These are phyloP conservation scores for Drosophila sproati DNA, from an alignment of 1,140 invertebrate genomes.

Conservation along the genomic window DNA sequence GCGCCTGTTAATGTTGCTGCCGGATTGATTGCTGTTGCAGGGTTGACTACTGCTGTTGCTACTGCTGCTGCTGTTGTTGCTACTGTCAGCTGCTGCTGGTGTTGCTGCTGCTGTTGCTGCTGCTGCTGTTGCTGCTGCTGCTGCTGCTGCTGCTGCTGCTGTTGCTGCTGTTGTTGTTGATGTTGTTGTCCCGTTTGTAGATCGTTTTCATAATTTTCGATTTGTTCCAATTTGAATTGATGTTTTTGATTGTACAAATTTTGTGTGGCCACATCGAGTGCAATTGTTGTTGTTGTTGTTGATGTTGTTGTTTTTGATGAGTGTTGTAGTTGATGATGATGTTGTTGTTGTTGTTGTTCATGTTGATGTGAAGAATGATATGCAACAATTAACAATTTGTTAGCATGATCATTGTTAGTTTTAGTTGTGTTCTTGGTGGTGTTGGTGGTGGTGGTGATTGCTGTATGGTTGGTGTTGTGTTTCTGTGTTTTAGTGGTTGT, in stretches of 20 bases:
- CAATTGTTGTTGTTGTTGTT: conserved; percentile 58
- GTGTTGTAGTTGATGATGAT: conserved; percentile 41
- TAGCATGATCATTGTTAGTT: conserved; percentile 78
- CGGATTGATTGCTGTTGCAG: conserved; percentile 66
- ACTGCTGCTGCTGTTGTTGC: conserved; percentile 27
- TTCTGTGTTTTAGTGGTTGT: conserved; percentile 41
- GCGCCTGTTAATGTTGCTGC: conserved; percentile 42
- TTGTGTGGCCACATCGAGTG: conserved; percentile 82
- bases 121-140: conserved; percentile 34
- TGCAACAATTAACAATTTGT: conserved; percentile 82
- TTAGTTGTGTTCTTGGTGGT: conserved; percentile 56
- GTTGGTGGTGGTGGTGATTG: conserved; percentile 48
- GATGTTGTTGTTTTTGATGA: conserved; percentile 45
- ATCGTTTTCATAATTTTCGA: conserved; percentile 83
- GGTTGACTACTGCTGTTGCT: conserved; percentile 27
- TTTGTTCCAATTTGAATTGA: conserved; percentile 83
- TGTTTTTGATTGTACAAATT: conserved; percentile 82
- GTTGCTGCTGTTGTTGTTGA: conserved; percentile 43
- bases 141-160: conserved; percentile 31
- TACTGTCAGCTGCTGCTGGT: conserved; percentile 51
- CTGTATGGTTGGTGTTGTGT: conserved; percentile 44
- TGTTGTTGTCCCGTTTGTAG: conserved; percentile 67
- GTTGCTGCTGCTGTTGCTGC: conserved; percentile 36
- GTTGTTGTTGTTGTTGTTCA: conserved; percentile 68
- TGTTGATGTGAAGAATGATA: conserved; percentile 84